These are phyloP conservation scores for Pyrrhosoma nymphula DNA, from an alignment of 2,888 invertebrate genomes.

Conservation along the genomic window DNA sequence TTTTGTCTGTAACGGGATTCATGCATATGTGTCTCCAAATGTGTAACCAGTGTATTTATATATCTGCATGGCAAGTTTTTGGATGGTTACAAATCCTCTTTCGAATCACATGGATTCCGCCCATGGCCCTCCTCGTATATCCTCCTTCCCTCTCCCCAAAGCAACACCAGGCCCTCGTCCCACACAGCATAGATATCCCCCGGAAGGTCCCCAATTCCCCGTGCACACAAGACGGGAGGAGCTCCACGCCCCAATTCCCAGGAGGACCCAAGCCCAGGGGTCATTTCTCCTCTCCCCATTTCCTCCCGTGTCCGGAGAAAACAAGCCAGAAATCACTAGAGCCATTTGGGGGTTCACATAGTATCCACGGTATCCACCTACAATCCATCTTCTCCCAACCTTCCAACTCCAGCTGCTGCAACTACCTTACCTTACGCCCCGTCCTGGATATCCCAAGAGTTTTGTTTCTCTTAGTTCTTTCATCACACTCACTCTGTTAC, in stretches of 20 bases:
- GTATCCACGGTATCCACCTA: neutral
- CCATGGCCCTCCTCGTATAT: no score
- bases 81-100: no score
- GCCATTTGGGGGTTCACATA: neutral
- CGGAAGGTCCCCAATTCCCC: neutral
- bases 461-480: neutral
- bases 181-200: neutral
- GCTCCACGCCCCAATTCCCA: slow-evolving; percentile 49
- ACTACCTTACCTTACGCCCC: neutral
- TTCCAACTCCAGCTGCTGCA: neutral
- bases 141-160: neutral
- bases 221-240: neutral
- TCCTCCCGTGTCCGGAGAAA: slow-evolving; percentile 38
- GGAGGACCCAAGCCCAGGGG: slow-evolving; percentile 40
- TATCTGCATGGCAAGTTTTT: no score
- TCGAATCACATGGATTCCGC: no score
- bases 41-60: no score
- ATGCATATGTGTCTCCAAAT: no score
- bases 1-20: no score
- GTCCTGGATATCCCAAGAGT: neutral
- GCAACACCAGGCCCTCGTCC: neutral
- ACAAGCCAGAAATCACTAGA: slow-evolving; percentile 56
- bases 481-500: neutral
- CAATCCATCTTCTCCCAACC: slow-evolving; percentile 25
- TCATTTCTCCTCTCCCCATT: slow-evolving; percentile 41